Evolutionary conservation across 2,888 invertebrate species (phyloP).

Genomic region (Athalia cordata): DNA sequence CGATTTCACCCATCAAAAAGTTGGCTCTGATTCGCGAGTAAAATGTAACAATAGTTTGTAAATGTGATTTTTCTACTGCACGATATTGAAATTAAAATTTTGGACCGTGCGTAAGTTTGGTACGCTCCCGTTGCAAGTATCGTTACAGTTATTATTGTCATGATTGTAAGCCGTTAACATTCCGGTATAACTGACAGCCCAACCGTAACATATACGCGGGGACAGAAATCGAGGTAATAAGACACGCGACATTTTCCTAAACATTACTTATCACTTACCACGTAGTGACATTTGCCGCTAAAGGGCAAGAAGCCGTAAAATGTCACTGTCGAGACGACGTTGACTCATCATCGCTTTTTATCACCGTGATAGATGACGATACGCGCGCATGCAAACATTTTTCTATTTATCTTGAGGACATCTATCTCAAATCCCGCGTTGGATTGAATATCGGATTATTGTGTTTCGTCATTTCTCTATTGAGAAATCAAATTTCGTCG

Average conservation of each 20-base stretch:
- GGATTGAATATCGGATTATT: no score
- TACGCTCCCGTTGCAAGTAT: not conserved
- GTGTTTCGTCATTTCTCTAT: no score
- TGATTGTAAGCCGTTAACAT: slow-evolving; percentile 12
- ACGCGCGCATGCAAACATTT: not conserved
- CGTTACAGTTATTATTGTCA: slow-evolving; percentile 3
- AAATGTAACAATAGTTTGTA: no score
- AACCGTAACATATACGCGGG: slow-evolving; percentile 6
- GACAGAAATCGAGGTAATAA: slow-evolving; percentile 21
- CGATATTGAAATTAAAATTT: no score
- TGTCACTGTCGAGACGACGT: slow-evolving; percentile 29
- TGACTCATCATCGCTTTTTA: slow-evolving; percentile 26
- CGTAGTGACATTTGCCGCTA: slow-evolving; percentile 44
- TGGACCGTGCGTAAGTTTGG: not conserved
- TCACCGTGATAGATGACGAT: not conserved
- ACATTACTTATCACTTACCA: slow-evolving; percentile 29
- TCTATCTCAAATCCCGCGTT: no score
- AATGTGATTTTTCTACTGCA: no score
- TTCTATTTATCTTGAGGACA: no score
- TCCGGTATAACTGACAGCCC: slow-evolving; percentile 15
- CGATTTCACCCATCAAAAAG: no score
- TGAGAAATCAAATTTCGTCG: not conserved
- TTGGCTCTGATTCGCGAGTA: no score
- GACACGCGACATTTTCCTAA: slow-evolving; percentile 41
- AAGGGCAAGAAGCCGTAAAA: slow-evolving; percentile 44